Evolutionary conservation across 2,797 vertebrate genomes (phyloP), one percentile per base, ranked within the genome.

Genomic region (Nannoperca australis): DNA sequence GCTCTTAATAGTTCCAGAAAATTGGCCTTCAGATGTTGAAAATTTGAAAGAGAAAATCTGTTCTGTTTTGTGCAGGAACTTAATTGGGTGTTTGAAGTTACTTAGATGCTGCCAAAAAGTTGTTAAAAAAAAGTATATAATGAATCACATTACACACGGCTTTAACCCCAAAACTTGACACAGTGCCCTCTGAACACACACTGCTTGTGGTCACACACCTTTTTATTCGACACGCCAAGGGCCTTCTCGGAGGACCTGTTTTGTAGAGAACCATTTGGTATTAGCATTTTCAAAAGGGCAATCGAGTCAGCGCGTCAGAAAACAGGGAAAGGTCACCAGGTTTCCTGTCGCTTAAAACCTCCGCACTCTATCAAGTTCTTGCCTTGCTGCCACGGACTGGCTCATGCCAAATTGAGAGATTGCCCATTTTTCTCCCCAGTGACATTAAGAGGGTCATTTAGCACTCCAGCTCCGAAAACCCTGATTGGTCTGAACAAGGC

Each of bases 261-360:
- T 94, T 89, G 90, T 85, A 81, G 71, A 69, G 59, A 87, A 89
- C 82, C 82, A 60, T 91, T 88, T 67, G 67, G 88, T 91, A 95
- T 94, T 95, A 95, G 90, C 94, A 95, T 95, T 95, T 94, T 92
- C 90, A 83, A 95, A 95, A 94, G 93, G 93, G 89, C 94, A 94
- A 92, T 84, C 72, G 89, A 94, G 94, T 93, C 92, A 89, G 92
- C 70, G 75, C 85, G 86, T 94, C 92, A 93, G 87, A 92, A 93
- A 94, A 93, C 86, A 91, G 90, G 79, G 90, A 95, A 95, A 95
- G 95, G 95, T 95, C 94, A 95, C 88, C 91, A 83, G 93, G 93
- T 95, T 95, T 93, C 92, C 89, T 79, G 83, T 88, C 89, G 89
- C 82, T 92, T 92, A 82, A 88, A 93, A 85, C 83, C 91, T 92